phyloP scores from a whole-genome alignment of 1,140 invertebrate species.

The Platyscapa corneri region DNA sequence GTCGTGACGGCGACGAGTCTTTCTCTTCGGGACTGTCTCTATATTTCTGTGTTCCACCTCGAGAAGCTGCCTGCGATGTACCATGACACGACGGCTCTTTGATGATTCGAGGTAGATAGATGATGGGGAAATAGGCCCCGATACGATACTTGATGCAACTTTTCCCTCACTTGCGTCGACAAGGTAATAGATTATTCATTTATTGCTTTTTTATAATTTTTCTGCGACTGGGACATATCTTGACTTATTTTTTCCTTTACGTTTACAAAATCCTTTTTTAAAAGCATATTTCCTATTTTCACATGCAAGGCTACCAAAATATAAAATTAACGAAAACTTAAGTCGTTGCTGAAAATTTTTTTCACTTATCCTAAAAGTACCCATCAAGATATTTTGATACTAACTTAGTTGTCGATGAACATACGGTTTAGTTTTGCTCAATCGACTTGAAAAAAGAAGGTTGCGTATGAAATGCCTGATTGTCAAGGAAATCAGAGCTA shows the following conservation, averaged over 20 bases:
- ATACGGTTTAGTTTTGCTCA: too few relatives aligned
- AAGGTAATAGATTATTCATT: not conserved
- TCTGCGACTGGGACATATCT: not conserved
- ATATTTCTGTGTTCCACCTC: not conserved
- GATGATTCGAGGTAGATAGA: not conserved
- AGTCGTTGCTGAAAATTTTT: not conserved
- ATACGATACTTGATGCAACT: not conserved
- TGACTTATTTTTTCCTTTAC: not conserved
- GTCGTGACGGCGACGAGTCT: not conserved
- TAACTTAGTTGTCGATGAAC: too few relatives aligned
- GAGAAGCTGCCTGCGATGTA: not conserved
- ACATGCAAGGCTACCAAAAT: too few relatives aligned
- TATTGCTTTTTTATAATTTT: not conserved
- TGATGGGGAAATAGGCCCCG: not conserved
- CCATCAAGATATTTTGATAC: too few relatives aligned
- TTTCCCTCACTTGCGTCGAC: not conserved
- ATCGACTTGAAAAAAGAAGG: too few relatives aligned
- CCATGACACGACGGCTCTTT: conserved; percentile 16
- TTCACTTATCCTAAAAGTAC: not conserved
- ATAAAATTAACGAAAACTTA: too few relatives aligned
- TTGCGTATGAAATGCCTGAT: too few relatives aligned
- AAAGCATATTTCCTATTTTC: not conserved
- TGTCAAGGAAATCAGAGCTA: too few relatives aligned
- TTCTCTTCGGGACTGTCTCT: conserved; percentile 8
- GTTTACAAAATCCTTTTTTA: not conserved